A percentile compares a stretch with the other conserved stretches of the same genome.
Evolutionary conservation across 2,888 invertebrate species (phyloP).

Genomic region (Epinotia nisella): DNA sequence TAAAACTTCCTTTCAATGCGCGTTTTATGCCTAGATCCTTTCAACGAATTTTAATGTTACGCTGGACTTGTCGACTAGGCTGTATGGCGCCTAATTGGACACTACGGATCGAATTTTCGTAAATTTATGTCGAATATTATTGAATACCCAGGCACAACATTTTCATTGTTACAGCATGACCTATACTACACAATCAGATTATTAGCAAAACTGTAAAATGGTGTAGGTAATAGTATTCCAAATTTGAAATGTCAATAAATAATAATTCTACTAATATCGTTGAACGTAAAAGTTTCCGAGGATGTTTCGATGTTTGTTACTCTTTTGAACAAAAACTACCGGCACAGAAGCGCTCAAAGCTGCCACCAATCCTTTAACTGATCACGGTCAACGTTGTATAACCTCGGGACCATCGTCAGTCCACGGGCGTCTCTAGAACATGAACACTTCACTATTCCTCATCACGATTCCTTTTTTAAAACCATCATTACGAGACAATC

Average conservation of each 20-base stretch:
- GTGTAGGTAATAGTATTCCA: no score
- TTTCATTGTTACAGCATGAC: neutral
- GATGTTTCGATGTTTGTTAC: no score
- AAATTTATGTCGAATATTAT: slow-evolving; percentile 6
- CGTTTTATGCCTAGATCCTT: slow-evolving; percentile 4
- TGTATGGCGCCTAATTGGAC: neutral
- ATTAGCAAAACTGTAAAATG: neutral
- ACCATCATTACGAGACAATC: no score
- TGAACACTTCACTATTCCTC: no score
- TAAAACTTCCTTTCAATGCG: slow-evolving; percentile 3
- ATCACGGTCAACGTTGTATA: neutral
- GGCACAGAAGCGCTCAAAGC: no score
- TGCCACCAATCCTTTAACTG: no score
- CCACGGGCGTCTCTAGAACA: no score
- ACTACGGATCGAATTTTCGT: slow-evolving; percentile 15
- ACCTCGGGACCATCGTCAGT: neutral
- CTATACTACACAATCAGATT: neutral
- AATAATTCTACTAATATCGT: no score
- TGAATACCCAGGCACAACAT: neutral
- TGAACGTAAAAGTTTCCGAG: no score
- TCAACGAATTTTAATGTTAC: neutral
- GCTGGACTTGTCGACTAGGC: neutral
- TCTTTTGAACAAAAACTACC: no score
- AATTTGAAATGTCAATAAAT: no score
- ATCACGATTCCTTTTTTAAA: no score